These are phyloP conservation scores for Spisula solida DNA, from an alignment of 2,888 invertebrate genomes.

Conservation along the genomic window DNA sequence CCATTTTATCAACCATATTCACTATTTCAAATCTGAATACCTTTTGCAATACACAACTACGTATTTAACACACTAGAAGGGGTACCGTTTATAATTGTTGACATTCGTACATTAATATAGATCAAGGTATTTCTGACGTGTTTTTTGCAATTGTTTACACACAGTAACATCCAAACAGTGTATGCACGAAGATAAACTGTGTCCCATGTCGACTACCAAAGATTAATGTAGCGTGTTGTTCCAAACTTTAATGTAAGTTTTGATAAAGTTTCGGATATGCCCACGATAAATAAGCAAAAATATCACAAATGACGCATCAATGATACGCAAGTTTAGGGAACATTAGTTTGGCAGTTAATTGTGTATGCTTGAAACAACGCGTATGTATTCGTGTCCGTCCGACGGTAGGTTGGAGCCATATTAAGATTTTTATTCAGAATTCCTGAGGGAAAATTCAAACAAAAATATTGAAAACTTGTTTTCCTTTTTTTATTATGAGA, in stretches of 20 bases:
- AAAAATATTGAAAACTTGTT: too few relatives aligned
- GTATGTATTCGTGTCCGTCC: too few relatives aligned
- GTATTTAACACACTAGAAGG: background rate
- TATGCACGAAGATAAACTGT: constrained; percentile 24
- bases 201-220: constrained; percentile 6
- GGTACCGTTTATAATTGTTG: background rate
- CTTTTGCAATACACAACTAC: background rate
- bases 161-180: background rate
- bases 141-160: constrained; percentile 4
- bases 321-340: background rate
- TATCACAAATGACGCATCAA: background rate
- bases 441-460: too few relatives aligned
- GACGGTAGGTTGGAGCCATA: too few relatives aligned
- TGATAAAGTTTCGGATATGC: constrained; percentile 17
- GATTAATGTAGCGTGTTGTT: constrained; percentile 35
- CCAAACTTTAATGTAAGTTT: constrained; percentile 64
- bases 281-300: constrained; percentile 16
- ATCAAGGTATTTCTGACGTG: background rate
- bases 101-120: background rate
- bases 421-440: too few relatives aligned
- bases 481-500: too few relatives aligned
- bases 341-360: background rate
- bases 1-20: background rate
- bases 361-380: too few relatives aligned
- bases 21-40: background rate